Base-by-base conservation (phyloP, 1,140 invertebrate genomes). In the Hycleus phaleratus region DNA sequence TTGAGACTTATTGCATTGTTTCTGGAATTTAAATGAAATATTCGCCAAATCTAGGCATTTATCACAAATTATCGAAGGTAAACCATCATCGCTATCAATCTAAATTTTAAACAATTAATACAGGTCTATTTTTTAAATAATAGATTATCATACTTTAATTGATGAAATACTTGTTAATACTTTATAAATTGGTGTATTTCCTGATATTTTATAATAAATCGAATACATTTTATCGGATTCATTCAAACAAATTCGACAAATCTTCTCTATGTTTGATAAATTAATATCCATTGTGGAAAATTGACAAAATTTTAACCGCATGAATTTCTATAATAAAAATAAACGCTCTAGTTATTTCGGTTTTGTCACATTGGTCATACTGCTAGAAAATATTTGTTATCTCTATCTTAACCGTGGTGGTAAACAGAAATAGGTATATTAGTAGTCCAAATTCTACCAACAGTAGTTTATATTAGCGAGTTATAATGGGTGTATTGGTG, bases 1-100 rank as follows among this genome's bases (percentile, higher is more conserved):
- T 52, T 69, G 61, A 1, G 67, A 65, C 7, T 49, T 47, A 38
- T 67, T 67, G 44, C 65, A 67, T 43, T 65, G 63, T 46, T 63
- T 60, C 53, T 68, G 66, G 46, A 69, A 69, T 52, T 59, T 62
- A 38, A 61, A 65, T 7, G 59, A 51, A 25, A 50, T 55, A 11
- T 63, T 62, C 8, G 66, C 64, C 38, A 57, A 46, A n/a, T 68
- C 49, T 12, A 68, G 47, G 53, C 68, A 69, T 52, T 51, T 61
- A 18, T 55, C 52, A 45, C 68, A 69, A 12, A 69, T 61, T 26
- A 60, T 53, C 10, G 46, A 43, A 7, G 68, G 66, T 44, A 69
- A 50, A 7, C 52, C 59, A 55, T 69, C 66, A 42, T 68, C 46
- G 18, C 45, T 26, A 46, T 58, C 40, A 39, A 68, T 47, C 67